Conservation (phyloP, 2,888 invertebrate genomes). For the Boloria selene region DNA sequence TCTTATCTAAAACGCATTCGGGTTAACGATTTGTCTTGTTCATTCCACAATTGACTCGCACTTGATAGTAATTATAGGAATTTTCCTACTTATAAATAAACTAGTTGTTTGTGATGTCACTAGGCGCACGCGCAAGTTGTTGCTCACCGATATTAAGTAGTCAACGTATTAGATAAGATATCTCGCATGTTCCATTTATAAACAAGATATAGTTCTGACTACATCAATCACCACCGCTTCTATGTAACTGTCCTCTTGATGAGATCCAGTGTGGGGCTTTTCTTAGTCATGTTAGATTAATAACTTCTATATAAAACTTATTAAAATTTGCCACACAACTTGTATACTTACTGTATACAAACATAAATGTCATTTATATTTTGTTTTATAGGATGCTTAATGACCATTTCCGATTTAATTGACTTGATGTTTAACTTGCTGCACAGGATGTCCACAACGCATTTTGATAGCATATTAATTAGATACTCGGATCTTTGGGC, state of each 20-base stretch:
- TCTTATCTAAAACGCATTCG: conserved; percentile 58
- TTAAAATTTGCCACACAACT: background rate
- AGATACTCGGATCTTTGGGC: background rate
- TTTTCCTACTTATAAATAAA: conserved; percentile 72
- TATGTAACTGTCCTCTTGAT: conserved; percentile 9
- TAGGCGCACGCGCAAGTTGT: conserved; percentile 55
- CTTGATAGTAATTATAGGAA: conserved; percentile 69
- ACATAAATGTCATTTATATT: background rate
- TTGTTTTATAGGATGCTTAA: conserved; percentile 5
- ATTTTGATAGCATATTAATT: conserved; percentile 4
- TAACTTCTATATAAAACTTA: conserved; percentile 7
- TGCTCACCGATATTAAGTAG: conserved; percentile 48
- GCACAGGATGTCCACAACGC: conserved; percentile 15
- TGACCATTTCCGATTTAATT: conserved; percentile 18
- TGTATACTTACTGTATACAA: background rate
- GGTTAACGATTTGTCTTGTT: conserved; percentile 65
- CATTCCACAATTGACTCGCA: conserved; percentile 54
- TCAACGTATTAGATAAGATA: conserved; percentile 43
- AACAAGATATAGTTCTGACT: conserved; percentile 9
- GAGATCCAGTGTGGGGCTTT: background rate
- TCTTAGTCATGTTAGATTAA: conserved; percentile 6
- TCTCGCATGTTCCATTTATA: conserved; percentile 31
- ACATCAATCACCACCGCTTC: conserved; percentile 24
- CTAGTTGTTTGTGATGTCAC: conserved; percentile 52
- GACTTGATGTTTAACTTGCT: conserved; percentile 1